Conservation (phyloP, 1,140 invertebrate genomes). For the Copidosoma floridanum region DNA sequence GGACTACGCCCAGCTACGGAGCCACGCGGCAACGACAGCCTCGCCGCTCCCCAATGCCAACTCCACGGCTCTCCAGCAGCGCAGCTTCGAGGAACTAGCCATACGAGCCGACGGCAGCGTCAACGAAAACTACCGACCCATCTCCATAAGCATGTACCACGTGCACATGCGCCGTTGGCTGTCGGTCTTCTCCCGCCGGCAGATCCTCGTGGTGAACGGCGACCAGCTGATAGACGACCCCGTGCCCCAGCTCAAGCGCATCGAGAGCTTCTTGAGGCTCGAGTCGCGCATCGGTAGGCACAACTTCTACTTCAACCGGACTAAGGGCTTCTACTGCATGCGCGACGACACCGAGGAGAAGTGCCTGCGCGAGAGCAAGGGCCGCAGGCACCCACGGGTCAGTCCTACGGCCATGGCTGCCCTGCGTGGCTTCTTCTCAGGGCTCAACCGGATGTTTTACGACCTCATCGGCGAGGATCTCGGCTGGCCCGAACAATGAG, state of each 20-base stretch:
- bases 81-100: constrained; percentile 77
- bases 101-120: constrained; percentile 77
- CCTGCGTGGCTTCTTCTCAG: constrained; percentile 87
- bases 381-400: constrained; percentile 86
- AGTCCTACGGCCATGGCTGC: constrained; percentile 80
- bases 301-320: constrained; percentile 96
- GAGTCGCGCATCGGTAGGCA: constrained; percentile 75
- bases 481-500: constrained; percentile 77
- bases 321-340: constrained; percentile 96
- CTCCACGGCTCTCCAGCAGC: constrained; percentile 17
- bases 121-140: constrained; percentile 76
- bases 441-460: constrained; percentile 94
- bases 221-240: constrained; percentile 94
- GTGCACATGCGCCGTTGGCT: constrained; percentile 80
- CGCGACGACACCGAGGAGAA: constrained; percentile 82
- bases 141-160: constrained; percentile 84
- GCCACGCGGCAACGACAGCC: constrained; percentile 69
- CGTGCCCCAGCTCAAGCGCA: constrained; percentile 81
- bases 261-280: constrained; percentile 85
- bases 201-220: constrained; percentile 93
- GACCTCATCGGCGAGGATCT: constrained; percentile 89
- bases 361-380: constrained; percentile 93
- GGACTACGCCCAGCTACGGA: constrained; percentile 88
- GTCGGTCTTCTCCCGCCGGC: constrained; percentile 83
- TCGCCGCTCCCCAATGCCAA: constrained; percentile 34